Evolutionary conservation across 2,888 invertebrate genomes (phyloP).

Genomic region (Autographa gamma): DNA sequence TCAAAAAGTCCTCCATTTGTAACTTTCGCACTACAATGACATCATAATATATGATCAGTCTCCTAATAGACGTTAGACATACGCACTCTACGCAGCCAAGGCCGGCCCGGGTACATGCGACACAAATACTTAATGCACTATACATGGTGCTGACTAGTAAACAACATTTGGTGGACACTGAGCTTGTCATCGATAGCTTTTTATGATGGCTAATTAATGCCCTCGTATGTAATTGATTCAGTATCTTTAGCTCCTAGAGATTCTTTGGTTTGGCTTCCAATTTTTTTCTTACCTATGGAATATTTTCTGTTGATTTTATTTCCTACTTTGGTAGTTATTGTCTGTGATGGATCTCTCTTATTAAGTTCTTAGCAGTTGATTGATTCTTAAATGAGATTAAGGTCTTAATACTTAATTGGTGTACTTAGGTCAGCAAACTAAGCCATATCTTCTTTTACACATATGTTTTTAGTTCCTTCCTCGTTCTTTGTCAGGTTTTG

Average conservation of each 20-base stretch:
- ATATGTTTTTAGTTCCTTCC: not conserved
- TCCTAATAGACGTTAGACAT: not conserved
- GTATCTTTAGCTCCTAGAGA: not conserved
- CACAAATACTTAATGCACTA: slow-evolving; percentile 8
- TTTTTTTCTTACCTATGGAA: not conserved
- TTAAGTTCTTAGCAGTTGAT: not conserved
- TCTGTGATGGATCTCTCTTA: not conserved
- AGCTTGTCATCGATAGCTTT: not conserved
- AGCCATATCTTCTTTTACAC: not conserved
- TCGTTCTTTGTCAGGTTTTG: no score
- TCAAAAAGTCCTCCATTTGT: no score
- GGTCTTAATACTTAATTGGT: not conserved
- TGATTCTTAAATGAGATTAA: not conserved
- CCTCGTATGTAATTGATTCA: not conserved
- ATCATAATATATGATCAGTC: not conserved
- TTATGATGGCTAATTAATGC: not conserved
- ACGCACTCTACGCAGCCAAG: slow-evolving; percentile 4
- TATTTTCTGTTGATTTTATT: not conserved
- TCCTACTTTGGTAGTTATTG: not conserved
- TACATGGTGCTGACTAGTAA: not conserved
- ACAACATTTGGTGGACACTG: not conserved
- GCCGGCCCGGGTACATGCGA: not conserved
- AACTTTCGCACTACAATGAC: slow-evolving; percentile 2
- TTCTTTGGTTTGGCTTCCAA: not conserved
- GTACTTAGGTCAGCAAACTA: not conserved